Evolutionary conservation across 92 coral and sea anemone genomes (phyloP), one percentile per base, ranked within the genome.

Genomic region (Bergia puertoricense): DNA sequence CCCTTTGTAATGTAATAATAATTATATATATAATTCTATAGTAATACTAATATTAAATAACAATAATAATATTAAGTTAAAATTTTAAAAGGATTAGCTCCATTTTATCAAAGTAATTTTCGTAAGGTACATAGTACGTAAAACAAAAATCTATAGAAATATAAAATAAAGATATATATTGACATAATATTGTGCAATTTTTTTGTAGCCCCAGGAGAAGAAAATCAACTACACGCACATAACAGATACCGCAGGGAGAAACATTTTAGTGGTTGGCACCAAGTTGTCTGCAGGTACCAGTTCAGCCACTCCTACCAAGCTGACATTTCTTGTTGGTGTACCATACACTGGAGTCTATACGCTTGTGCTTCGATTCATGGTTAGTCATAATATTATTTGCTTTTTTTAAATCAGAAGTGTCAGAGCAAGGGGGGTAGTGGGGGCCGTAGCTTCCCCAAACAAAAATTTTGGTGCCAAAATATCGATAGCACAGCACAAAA

Each of bases 301-400:
- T 88, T 86, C 57, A 5, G 68, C 89, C 0, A 50, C 94, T 4
- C 95, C 96, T 39, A 94, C 95, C 14, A 82, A 74, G 48, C 91
- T 97, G 15, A 69, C 81, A 18, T 92, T 97, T 88, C 57, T 76
- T 50, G 91, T 92, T 4, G 80, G 86, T 40, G 75, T 97, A 40
- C 99, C 99, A 0, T 85, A 85, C 68, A 97, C 99, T 37, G 94
- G 95, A 8, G 84, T 81, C 65, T 97, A 86, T 79, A 81, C 93
- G 23, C 57, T 90, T 5, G 88, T 92, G 44, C 82, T 95, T 22
- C 86, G 99, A 89, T 97, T 94, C 91, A 89, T 85, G 97, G 99
- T 97, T 80, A 90, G 96, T 71, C 22, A 0, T 30, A 30, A 54
- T 42, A 16, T 13, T 5, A 40, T 38, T 62, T 7, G 69, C 37